Base-by-base conservation (phyloP, 2,888 invertebrate species). In the Cantharis nigra region DNA sequence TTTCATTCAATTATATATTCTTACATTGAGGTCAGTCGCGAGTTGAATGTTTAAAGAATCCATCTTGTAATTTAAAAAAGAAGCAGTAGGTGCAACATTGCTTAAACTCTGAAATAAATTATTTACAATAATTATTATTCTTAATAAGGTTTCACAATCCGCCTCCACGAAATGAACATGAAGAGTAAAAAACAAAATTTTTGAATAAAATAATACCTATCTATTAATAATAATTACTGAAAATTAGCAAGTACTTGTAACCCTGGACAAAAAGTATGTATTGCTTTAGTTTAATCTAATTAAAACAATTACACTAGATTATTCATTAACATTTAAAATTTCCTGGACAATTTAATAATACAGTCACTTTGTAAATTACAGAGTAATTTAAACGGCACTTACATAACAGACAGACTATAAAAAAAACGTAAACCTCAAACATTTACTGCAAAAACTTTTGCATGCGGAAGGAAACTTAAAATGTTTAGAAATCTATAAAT, bases 41-140 rank as follows among this genome's bases (percentile, higher is more conserved):
- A 49, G 49, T n/a, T 49, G 49, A 0, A 49, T 0, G 9, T 49
- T 49, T 49, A 49, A n/a, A 49, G 86, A 84, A 78, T 87, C 87
- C 87, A 87, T 87, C 71, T 84, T 85, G 77, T 84, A 85, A 78
- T 84, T 85, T 81, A 85, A 80, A 74, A 84, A 83, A 81, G 83
- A 82, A 77, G 78, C 74, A 79, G 70, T 71, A 62, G 72, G 70
- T 67, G 26, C 33, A 65, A 72, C 78, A 78, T 78, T 69, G 72
- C 72, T 72, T n/a, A 14, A 28, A 26, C 26, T 69, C 78, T 78
- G 78, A 9, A 78, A 78, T 14, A 62, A 28, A 64, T 65, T 20
- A 63, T 28, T n/a, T 49, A 49, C 9, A 72, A 62, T 49, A n/a
- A 14, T 28, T 70, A 70, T 13, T 20, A 20, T 20, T 20, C 20